A percentile compares a stretch with the other conserved stretches of the same genome.
phyloP scores from a whole-genome alignment of 2,113 vertebrate species.

The Ciconia stormi region DNA sequence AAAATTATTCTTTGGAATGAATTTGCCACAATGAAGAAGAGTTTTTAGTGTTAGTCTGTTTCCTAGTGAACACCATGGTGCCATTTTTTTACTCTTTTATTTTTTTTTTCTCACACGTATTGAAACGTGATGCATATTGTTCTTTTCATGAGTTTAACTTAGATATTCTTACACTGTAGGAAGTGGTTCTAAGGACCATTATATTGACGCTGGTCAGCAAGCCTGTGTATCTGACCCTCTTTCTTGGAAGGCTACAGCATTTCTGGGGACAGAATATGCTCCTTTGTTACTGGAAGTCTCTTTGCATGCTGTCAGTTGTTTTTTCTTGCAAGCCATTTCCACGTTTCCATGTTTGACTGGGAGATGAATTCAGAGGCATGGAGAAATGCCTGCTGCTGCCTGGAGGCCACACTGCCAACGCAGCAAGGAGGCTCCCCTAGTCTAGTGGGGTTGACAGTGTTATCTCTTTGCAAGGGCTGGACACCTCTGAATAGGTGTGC shows the following conservation, averaged over 20 bases:
- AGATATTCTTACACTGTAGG: not conserved
- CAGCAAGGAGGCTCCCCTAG: not conserved
- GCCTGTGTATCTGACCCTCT: not conserved
- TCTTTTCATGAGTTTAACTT: not conserved
- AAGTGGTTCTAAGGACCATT: not conserved
- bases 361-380: not conserved
- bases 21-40: not conserved
- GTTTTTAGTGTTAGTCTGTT: not conserved
- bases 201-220: not conserved
- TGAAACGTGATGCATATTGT: not conserved
- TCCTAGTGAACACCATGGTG: not conserved
- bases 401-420: not conserved
- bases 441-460: not conserved
- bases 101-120: rapidly evolving
- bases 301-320: not conserved
- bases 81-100: not conserved
- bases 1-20: not conserved
- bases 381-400: not conserved
- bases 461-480: not conserved
- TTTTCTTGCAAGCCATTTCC: not conserved
- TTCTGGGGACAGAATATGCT: rapidly evolving
- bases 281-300: not conserved
- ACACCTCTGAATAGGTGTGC: not conserved
- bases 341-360: not conserved
- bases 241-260: not conserved